phyloP scores from a whole-genome alignment of 2,113 vertebrate genomes.

The Nycticorax nycticorax region DNA sequence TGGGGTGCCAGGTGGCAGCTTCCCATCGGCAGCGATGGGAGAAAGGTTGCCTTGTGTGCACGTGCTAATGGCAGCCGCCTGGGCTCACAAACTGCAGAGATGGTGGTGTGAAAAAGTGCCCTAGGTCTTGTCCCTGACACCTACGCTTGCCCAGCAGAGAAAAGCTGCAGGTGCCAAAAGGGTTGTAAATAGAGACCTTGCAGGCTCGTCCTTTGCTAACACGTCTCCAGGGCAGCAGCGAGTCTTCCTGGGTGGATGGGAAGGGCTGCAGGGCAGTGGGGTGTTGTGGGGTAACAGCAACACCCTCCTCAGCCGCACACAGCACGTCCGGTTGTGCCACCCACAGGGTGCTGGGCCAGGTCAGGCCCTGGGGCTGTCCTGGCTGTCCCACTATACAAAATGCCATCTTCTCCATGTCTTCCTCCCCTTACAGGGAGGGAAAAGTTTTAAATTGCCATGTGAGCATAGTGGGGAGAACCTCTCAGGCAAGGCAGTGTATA shows the following conservation, averaged over 20 bases:
- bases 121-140: not conserved
- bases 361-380: not conserved
- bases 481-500: not conserved
- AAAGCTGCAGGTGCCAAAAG: not conserved
- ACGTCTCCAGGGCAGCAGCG: not conserved
- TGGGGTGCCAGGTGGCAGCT: not conserved
- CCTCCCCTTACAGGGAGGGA: not conserved
- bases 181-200: not conserved
- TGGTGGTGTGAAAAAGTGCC: not conserved
- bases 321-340: accelerated
- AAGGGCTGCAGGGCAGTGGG: not conserved
- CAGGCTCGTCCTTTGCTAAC: not conserved
- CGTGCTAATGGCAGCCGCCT: not conserved
- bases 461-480: not conserved
- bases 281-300: not conserved
- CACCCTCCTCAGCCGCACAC: not conserved
- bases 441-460: not conserved
- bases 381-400: not conserved
- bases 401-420: not conserved
- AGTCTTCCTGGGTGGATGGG: not conserved
- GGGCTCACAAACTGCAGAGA: not conserved
- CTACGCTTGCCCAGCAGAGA: not conserved
- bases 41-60: not conserved
- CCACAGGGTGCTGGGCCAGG: not conserved
- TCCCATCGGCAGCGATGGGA: not conserved